Conservation (phyloP, 2,797 vertebrate species). For the Phoxinus dragarum region DNA sequence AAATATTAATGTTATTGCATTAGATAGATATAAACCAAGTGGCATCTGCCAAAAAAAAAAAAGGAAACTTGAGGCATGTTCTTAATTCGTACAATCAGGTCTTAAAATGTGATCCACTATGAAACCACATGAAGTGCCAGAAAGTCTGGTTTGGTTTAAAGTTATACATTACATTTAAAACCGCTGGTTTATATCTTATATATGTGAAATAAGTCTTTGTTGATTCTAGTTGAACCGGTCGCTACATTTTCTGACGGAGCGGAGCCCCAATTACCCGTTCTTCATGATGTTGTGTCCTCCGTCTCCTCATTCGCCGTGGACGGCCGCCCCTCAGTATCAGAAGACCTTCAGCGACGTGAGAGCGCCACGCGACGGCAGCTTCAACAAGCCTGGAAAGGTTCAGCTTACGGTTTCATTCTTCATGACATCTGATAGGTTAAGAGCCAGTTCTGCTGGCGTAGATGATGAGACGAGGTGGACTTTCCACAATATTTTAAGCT, state of each 20-base stretch:
- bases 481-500: not conserved
- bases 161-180: not conserved
- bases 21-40: not conserved
- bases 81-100: not conserved
- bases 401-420: not conserved
- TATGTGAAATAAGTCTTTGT: not conserved
- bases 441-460: not conserved
- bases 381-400: slow-evolving; percentile 79
- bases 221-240: slow-evolving; percentile 75
- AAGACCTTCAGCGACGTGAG: slow-evolving; percentile 70
- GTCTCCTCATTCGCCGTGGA: slow-evolving; percentile 81
- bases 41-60: not conserved
- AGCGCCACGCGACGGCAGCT: slow-evolving; percentile 82
- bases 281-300: slow-evolving; percentile 82
- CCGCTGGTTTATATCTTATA: not conserved
- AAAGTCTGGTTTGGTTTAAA: not conserved
- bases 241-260: slow-evolving; percentile 75
- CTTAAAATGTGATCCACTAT: not conserved
- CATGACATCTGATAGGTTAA: not conserved
- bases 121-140: not conserved
- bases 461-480: not conserved
- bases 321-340: slow-evolving; percentile 78
- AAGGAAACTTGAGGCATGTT: not conserved
- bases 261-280: slow-evolving; percentile 75
- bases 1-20: not conserved